These are phyloP conservation scores for Piezodorus guildinii DNA, from an alignment of 1,140 invertebrate species.

Conservation along the genomic window DNA sequence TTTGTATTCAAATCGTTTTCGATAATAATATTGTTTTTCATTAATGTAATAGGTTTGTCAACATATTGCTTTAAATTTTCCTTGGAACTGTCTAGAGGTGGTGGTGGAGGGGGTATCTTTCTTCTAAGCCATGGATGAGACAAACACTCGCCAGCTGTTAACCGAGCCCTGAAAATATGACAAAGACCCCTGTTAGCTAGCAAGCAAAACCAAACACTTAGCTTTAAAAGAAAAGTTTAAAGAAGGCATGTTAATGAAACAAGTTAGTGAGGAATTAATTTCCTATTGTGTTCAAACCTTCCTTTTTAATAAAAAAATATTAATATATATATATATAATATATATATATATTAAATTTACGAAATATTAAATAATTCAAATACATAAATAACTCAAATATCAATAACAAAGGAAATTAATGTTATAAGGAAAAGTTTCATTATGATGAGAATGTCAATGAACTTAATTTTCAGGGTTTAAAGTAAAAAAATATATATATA, in stretches of 20 bases:
- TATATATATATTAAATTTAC: background rate
- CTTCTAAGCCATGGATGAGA: constrained; percentile 59
- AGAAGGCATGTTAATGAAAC: background rate
- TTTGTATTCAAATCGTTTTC: background rate
- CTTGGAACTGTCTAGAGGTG: constrained; percentile 41
- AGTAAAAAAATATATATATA: too few relatives aligned
- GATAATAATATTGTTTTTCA: background rate
- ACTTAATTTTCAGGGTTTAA: too few relatives aligned
- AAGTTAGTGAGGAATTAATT: constrained; percentile 1
- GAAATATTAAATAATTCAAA: too few relatives aligned
- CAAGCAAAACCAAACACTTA: constrained; percentile 15
- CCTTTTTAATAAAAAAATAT: background rate
- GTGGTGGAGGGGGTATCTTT: constrained; percentile 33
- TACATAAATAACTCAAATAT: too few relatives aligned
- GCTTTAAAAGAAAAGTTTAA: constrained; percentile 6
- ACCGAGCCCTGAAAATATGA: constrained; percentile 50
- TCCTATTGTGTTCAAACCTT: background rate
- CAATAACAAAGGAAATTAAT: too few relatives aligned
- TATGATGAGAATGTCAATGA: too few relatives aligned
- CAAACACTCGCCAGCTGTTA: constrained; percentile 59
- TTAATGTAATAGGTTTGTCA: constrained; percentile 38
- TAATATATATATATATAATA: background rate
- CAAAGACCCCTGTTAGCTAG: constrained; percentile 25
- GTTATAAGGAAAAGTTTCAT: too few relatives aligned
- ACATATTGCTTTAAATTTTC: constrained; percentile 73